Evolutionary conservation across 2,797 vertebrate genomes (phyloP).

Genomic region (Myoxocephalus aenaeus): DNA sequence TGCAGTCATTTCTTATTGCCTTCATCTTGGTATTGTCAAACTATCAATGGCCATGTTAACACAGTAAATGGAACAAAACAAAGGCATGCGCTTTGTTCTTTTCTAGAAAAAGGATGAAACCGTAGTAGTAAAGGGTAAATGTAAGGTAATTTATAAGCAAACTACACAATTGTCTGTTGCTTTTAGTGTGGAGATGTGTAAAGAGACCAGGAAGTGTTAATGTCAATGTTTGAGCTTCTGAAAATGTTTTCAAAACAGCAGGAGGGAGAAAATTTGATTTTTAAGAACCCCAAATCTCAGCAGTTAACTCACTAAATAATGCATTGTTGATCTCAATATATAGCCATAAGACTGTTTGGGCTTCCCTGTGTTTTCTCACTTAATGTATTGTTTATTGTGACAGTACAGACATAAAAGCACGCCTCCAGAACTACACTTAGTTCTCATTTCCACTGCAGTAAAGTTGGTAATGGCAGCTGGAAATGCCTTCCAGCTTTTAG

Average conservation of each 20-base stretch:
- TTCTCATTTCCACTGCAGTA: slow-evolving; percentile 39
- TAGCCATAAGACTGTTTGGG: slow-evolving; percentile 22
- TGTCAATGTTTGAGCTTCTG: slow-evolving; percentile 8
- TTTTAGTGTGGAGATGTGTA: background rate
- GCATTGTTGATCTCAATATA: slow-evolving; percentile 25
- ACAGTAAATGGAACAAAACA: background rate
- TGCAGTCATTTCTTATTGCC: slow-evolving; percentile 3
- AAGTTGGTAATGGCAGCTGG: slow-evolving; percentile 23
- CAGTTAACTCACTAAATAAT: slow-evolving; percentile 28
- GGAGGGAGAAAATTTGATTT: slow-evolving; percentile 18
- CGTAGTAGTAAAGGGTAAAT: background rate
- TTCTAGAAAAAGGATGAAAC: background rate
- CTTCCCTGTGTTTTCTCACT: slow-evolving; percentile 14
- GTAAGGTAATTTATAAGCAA: background rate
- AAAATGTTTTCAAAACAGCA: slow-evolving; percentile 33
- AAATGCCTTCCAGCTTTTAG: slow-evolving; percentile 17
- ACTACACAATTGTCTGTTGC: background rate
- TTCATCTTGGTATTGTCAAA: background rate
- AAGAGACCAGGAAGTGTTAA: background rate
- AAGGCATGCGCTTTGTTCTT: background rate
- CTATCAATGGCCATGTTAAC: background rate
- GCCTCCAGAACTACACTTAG: slow-evolving; percentile 41
- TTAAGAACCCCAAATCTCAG: slow-evolving; percentile 22
- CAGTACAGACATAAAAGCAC: slow-evolving; percentile 45
- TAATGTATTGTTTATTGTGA: slow-evolving; percentile 37